Base-by-base conservation (phyloP, 1,140 invertebrate species). In the Chironomus striatipennis region DNA sequence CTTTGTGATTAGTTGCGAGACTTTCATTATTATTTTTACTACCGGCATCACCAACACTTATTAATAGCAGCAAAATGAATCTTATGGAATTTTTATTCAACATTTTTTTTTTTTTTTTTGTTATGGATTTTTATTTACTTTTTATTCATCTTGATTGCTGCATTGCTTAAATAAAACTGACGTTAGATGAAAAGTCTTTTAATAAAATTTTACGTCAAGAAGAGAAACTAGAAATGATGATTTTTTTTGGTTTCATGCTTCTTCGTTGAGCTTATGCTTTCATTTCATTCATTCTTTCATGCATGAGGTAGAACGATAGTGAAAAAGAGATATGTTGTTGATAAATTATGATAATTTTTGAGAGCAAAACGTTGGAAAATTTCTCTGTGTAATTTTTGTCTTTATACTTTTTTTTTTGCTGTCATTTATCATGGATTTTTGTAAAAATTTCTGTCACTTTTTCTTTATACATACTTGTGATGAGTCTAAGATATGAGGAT, bases 291-390 rank as follows among this genome's bases (percentile, higher is more conserved):
- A 8, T 20, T 70, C 65, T 7, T 18, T 70, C 17, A 57, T 20
- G 65, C 17, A 8, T 18, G 65, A 70, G 20, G 18, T 70, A 21
- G 20, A 70, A 70, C 65, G 65, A 70, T 18, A 70, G 65, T 70
- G 65, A 70, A 20, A 70, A 18, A 6, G 20, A 18, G 20, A 18
- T 70, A 34, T 70, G 17, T 70, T 70, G 65, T 8, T 70, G 65
- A 70, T n/a, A 70, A 70, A 70, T 21, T 70, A 21, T 20, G 17
- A 70, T 70, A 70, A 70, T 70, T 70, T 70, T 70, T 70, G 17
- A 70, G 17, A 70, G 20, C 65, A 70, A 21, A 70, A 57, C 47
- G 47, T n/a, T 57, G 47, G 12, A n/a, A 57, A 57, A 57, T 57
- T 57, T 57, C 47, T 57, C 47, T 57, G 15, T 12, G 12, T 57